Base-by-base conservation (phyloP, 2,797 vertebrate species). In the Anolis apletophallus region DNA sequence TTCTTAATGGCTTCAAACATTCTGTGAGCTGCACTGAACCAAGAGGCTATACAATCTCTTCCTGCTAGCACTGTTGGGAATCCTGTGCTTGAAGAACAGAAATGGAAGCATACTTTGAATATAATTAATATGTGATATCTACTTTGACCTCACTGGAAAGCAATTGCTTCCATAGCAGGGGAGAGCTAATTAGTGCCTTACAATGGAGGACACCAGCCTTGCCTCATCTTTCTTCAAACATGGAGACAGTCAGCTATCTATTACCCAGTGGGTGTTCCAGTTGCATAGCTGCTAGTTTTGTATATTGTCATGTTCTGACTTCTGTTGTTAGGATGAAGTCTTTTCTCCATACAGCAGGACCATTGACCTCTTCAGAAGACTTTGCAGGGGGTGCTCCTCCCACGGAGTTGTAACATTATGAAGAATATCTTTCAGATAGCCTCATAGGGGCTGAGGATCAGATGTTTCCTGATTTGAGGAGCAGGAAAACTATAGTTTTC, bases 151-250 rank as follows among this genome's bases (percentile, higher is more conserved):
- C 3, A 10, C 69, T 46, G 69, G 75, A 83, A 83, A 57, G 81
- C 88, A 89, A 89, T 86, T 83, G 74, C 75, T 50, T 7, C 59
- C 84, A 59, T 8, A 6, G 21, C 85, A 50, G 78, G 78, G 84
- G 6, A 69, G 87, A 19, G 17, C 50, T 78, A 90, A 89, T 89
- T 14, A 83, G 40, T 23, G 34, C 71, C 1, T 1, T 16, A 61
- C 3, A 1, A 1, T 64, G 36, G 67, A 74, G 52, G 88, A 80
- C 50, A 83, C 74, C 79, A 83, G 1, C 67, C 5, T 46, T 86
- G 74, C 40, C 85, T 11, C 10, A 5, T 0, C 12, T 54, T 76
- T 54, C 52, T 80, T 64, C 40, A 71, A 36, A 21, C 1, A 0
- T 0, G 0, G 76, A 85, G 11, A 57, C 16, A 0, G 52, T 0